A percentile compares a stretch with the other conserved stretches of the same genome.
Evolutionary conservation across 2,888 invertebrate genomes (phyloP).

Genomic region (Plebejus anna): DNA sequence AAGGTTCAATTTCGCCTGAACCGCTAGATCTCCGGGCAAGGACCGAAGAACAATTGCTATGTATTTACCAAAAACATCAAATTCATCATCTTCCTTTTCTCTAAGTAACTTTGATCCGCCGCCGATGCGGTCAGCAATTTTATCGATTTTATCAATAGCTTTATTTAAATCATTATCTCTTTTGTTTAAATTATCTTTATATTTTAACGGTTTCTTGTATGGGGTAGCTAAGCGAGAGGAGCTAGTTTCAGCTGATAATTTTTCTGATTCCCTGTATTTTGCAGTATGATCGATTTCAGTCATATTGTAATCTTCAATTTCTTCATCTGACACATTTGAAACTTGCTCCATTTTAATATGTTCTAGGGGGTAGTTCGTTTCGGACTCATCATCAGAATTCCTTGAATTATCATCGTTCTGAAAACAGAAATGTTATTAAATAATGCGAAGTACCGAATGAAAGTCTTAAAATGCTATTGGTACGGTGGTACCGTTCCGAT

Average conservation of each 20-base stretch:
- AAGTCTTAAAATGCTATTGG: too few species aligned
- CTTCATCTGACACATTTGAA: background rate
- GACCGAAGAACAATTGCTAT: background rate
- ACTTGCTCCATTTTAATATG: background rate
- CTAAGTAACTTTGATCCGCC: background rate
- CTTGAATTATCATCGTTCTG: slow-evolving; percentile 4
- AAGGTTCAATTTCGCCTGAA: background rate
- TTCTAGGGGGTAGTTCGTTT: background rate
- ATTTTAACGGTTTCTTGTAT: background rate
- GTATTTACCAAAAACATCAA: background rate
- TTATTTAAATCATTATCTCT: background rate
- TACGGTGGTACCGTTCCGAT: too few species aligned
- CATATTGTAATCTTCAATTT: background rate
- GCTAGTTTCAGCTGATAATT: background rate
- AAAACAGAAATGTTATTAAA: background rate
- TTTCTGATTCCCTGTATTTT: background rate
- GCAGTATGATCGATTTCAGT: background rate
- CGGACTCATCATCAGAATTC: background rate
- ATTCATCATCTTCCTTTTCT: background rate
- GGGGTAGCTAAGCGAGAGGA: background rate
- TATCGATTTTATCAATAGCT: background rate
- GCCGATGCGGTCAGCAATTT: background rate
- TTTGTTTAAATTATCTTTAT: background rate
- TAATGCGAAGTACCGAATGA: background rate
- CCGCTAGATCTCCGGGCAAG: background rate